Conservation (phyloP, 2,113 vertebrate species). For the Colistium nudipinnis region DNA sequence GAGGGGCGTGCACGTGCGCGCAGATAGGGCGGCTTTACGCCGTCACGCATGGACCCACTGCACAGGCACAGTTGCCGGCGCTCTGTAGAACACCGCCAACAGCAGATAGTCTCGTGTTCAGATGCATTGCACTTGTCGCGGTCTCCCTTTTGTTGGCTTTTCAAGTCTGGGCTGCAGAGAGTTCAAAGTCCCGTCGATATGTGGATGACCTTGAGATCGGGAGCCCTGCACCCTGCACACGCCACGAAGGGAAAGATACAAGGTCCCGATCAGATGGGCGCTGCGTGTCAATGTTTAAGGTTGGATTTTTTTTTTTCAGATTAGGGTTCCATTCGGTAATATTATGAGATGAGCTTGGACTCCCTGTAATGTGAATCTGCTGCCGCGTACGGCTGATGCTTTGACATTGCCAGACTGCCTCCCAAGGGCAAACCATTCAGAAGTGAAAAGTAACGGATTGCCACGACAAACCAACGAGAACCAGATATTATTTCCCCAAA, state of each 20-base stretch:
- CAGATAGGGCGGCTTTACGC: constrained; percentile 30
- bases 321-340: neutral
- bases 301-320: neutral
- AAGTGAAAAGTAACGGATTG: neutral
- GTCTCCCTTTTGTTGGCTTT: neutral
- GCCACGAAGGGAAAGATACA: neutral
- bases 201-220: constrained; percentile 49
- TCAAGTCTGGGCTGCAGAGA: constrained; percentile 1
- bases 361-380: neutral
- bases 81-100: constrained; percentile 2
- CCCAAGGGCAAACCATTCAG: neutral
- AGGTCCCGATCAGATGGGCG: neutral
- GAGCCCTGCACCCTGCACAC: constrained; percentile 23
- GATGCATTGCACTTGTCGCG: neutral
- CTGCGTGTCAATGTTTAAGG: constrained; percentile 25
- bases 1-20: constrained; percentile 27
- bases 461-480: neutral
- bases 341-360: neutral
- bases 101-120: neutral
- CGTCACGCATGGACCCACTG: constrained; percentile 28
- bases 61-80: constrained; percentile 8
- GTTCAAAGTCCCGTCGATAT: constrained; percentile 15
- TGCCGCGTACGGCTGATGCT: neutral
- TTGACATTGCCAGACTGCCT: neutral
- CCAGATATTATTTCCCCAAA: neutral